These are phyloP conservation scores for Clusia tigrina DNA, from an alignment of 2,888 invertebrate species.

Conservation along the genomic window DNA sequence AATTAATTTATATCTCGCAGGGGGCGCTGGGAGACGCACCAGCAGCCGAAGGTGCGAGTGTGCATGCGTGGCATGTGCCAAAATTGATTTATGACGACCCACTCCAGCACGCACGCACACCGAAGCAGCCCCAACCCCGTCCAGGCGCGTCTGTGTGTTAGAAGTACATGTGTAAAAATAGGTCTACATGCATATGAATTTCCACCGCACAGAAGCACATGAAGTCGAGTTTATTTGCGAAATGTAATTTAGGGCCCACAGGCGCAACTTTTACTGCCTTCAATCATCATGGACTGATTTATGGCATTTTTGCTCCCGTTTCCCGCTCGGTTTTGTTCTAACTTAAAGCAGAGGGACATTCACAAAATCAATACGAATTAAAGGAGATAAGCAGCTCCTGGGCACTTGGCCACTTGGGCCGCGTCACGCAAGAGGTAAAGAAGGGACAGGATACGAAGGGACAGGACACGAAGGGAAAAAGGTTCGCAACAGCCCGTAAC, in stretches of 20 bases:
- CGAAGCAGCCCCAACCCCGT: not conserved
- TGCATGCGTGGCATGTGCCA: not conserved
- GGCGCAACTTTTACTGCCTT: not conserved
- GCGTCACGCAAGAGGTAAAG: no score
- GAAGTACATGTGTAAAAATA: not conserved
- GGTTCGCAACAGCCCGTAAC: no score
- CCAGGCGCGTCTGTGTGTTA: not conserved
- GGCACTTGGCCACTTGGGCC: no score
- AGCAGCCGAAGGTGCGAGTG: no score
- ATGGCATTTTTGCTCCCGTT: not conserved
- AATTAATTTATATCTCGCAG: not conserved
- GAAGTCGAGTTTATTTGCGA: not conserved
- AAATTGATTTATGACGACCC: not conserved
- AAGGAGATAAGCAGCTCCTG: conserved; percentile 31
- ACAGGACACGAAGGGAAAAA: no score
- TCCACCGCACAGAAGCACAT: not conserved
- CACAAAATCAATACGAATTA: conserved; percentile 52
- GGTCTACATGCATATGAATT: not conserved
- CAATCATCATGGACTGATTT: not conserved
- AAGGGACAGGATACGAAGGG: no score
- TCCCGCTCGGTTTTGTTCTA: not conserved
- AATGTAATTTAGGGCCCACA: conserved; percentile 2
- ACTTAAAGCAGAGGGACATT: conserved; percentile 38
- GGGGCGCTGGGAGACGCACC: no score
- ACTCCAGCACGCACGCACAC: not conserved